Base-by-base conservation (phyloP, 2,797 vertebrate genomes). In the Sebastes hubbsi region DNA sequence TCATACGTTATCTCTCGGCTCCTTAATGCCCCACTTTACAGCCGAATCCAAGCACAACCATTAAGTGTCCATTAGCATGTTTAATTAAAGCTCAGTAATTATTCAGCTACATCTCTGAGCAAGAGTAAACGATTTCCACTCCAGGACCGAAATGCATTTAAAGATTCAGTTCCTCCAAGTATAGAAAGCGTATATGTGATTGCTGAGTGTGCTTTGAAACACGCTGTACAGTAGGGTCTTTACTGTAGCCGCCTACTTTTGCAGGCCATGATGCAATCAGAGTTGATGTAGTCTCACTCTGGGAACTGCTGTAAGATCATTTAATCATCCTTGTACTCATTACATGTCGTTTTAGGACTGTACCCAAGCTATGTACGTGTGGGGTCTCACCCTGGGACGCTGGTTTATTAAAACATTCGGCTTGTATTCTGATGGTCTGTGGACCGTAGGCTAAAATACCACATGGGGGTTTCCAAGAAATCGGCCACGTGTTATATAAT, bases 21-120 rank as follows among this genome's bases (percentile, higher is more conserved):
- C 34, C 46, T 59, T 60, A 52, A 25, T 24, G 11, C 49, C 30
- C 60, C 56, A 34, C 63, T 75, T 78, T 49, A 71, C 22, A 36
- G 70, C 34, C 55, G 29, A 77, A 71, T n/a, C 60, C 24, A 73
- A 70, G 29, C 29, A 38, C 30, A 49, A 3, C 58, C 77, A 87
- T 78, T 68, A 82, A 65, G 38, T 72, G 34, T 9, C 64, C 75
- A 82, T 85, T 90, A 88, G 22, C 58, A 84, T 92, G 73, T 90
- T 92, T 89, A 89, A 88, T 90, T 87, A 36, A 88, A 86, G 67
- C 81, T 83, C 67, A 59, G 73, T 58, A 81, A 78, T 77, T 83
- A 84, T 89, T 83, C 58, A 79, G 42, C 52, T 68, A 69, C 64
- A 22, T 82, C 42, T 68, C 49, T 29, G 13, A 72, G 78, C 52